Base-by-base conservation (phyloP, 2,797 vertebrate species). In the Scarus forsteni region DNA sequence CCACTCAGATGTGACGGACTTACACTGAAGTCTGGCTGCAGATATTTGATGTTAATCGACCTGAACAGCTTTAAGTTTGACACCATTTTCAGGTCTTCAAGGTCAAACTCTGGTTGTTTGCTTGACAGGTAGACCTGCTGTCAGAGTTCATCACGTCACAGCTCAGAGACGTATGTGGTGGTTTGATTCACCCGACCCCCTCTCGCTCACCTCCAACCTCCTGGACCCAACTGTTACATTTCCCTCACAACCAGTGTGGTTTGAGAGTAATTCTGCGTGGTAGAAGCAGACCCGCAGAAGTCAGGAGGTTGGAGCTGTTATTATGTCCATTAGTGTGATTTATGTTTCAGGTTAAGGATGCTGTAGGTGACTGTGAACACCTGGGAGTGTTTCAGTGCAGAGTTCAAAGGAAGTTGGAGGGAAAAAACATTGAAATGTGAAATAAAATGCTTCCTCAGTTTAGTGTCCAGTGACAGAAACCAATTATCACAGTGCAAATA, bases 101-200 rank as follows among this genome's bases (percentile, higher is more conserved):
- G 75, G 77, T 84, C 69, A 80, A 81, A 76, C 10, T 51, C 34
- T 78, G 49, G 48, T 59, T 52, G 54, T 63, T 56, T 68, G 43
- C 42, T 3, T 4, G 6, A 42, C 54, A 60, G 68, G 39, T 74
- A 61, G 75, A 88, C 78, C 78, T 9, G 40, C 82, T 83, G 87
- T 88, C 85, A 83, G 13, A 46, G 49, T 39, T 34, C 59, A 87
- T 90, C 73, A 51, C 50, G 68, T 77, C 64, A 51, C 54, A 39
- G 3, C 2, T 0, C 3, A 2, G 11, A 60, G 43, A 68, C 74
- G 82, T 54, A 48, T 35, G 43, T 55, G 13, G 36, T 53, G 19
- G 3, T 64, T 57, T 71, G 9, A 48, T 42, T 51, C 6, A 3
- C 19, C 50, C 7, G 3, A 1, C 42, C 1, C 0, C 8, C 13